phyloP scores from a whole-genome alignment of 2,888 invertebrate genomes.

The Chrysolina haemoptera region DNA sequence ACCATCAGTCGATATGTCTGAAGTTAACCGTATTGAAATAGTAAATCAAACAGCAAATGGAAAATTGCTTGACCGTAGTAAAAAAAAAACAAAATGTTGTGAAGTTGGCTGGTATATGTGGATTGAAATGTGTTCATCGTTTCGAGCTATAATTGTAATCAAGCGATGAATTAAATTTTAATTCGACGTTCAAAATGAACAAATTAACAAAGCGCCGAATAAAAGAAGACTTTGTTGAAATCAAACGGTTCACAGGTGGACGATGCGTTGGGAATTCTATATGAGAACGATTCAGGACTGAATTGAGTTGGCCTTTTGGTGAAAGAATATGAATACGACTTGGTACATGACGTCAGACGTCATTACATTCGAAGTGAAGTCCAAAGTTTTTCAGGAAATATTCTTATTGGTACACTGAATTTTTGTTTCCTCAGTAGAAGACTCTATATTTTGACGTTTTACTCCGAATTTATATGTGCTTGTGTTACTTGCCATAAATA shows the following conservation, averaged over 20 bases:
- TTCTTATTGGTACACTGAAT: too few relatives aligned
- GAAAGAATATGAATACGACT: background rate
- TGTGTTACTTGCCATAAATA: too few relatives aligned
- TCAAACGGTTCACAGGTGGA: conserved; percentile 4
- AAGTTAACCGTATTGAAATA: background rate
- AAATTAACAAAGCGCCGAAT: conserved; percentile 1
- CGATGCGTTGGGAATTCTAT: conserved; percentile 10
- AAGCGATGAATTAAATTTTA: conserved; percentile 16
- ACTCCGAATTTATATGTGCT: too few relatives aligned
- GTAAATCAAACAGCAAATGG: conserved; percentile 4
- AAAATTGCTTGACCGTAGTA: background rate
- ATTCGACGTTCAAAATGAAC: conserved; percentile 11
- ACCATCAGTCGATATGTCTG: background rate
- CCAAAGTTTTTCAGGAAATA: background rate
- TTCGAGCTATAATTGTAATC: conserved; percentile 16
- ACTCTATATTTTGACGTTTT: too few relatives aligned
- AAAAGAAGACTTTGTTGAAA: background rate
- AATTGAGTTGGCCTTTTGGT: background rate
- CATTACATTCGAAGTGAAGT: background rate
- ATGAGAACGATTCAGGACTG: conserved; percentile 3
- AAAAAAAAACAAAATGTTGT: conserved; percentile 4
- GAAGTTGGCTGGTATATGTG: conserved; percentile 5
- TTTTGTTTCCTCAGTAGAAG: too few relatives aligned
- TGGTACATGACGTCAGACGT: background rate
- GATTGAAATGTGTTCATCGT: conserved; percentile 4